Base-by-base conservation (phyloP, 2,888 invertebrate species). In the Drosophila tanythrix region DNA sequence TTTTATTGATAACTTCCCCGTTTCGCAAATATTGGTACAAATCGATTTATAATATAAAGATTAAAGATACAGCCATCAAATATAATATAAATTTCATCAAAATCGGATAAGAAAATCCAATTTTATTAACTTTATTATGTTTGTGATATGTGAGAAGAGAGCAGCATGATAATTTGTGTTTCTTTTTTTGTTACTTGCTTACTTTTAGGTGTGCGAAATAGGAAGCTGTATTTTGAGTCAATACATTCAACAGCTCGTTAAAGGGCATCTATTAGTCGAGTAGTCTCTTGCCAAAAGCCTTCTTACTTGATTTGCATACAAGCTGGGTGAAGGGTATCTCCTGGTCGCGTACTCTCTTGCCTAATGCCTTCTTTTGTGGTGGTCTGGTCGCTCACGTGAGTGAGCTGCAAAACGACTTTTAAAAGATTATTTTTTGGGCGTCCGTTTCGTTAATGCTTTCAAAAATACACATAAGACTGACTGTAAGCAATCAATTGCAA, bases 321-420 rank as follows among this genome's bases (percentile, higher is more conserved):
- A 2, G 0, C 21, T 21, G 21, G 0, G 21, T 15, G 15, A 46
- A 15, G 21, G 4, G 46, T 25, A 15, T 46, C 25, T 25, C 8
- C 15, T 25, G 8, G 15, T 46, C 25, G 46, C 15, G 15, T 15
- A 15, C 15, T 8, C 4, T 8, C 27, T 46, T 15, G 11, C 2
- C 10, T n/a, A n/a, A 27, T 15, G 21, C 25, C 25, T 46, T 36
- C 21, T 18, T 48, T 48, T 67, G 60, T 46, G 62, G 76, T 46
- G 58, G 76, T 61, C 63, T 53, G 52, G 53, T 62, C 59, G 53
- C 60, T 82, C 80, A 81, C 81, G 80, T 82, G 83, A 79, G 68
- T 76, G 71, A 79, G 50, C 38, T 18, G 69, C 73, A 76, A 81
- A 84, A 90, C 90, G 73, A 83, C 90, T 87, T 87, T 90, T 88